Evolutionary conservation across 2,888 invertebrate species (phyloP).

Genomic region (Caradrina kadenii): DNA sequence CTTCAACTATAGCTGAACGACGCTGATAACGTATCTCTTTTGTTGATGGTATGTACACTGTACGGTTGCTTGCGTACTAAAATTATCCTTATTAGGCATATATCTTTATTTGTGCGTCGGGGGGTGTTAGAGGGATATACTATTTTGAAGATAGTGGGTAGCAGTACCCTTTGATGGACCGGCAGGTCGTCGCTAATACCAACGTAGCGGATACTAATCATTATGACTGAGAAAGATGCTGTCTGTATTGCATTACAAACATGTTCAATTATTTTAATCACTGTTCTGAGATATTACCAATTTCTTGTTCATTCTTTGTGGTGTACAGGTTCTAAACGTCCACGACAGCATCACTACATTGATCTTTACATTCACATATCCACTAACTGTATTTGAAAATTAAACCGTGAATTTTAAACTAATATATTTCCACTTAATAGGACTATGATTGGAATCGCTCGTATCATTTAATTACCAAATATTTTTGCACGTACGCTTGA

Average conservation of each 20-base stretch:
- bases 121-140: neutral
- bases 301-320: neutral
- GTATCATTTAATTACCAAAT: conserved; percentile 63
- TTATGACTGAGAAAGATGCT: neutral
- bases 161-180: neutral
- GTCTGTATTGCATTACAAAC: neutral
- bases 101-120: conserved; percentile 5
- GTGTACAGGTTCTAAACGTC: neutral
- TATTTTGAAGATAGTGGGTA: neutral
- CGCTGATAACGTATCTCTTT: too few species aligned
- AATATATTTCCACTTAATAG: conserved; percentile 66
- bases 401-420: conserved; percentile 64
- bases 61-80: neutral
- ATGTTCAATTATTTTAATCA: conserved; percentile 3
- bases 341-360: conserved; percentile 56
- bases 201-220: neutral
- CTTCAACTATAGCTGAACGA: too few species aligned
- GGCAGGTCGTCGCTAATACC: conserved; percentile 16
- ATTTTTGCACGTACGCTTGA: conserved; percentile 68
- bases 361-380: conserved; percentile 53
- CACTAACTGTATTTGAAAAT: conserved; percentile 57
- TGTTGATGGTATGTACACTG: too few species aligned
- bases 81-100: neutral
- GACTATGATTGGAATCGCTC: conserved; percentile 68
- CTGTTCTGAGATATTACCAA: conserved; percentile 12